A percentile compares a stretch with the other conserved stretches of the same genome.
phyloP scores from a whole-genome alignment of 1,140 invertebrate genomes.

The Gonatopus flavifemur region DNA sequence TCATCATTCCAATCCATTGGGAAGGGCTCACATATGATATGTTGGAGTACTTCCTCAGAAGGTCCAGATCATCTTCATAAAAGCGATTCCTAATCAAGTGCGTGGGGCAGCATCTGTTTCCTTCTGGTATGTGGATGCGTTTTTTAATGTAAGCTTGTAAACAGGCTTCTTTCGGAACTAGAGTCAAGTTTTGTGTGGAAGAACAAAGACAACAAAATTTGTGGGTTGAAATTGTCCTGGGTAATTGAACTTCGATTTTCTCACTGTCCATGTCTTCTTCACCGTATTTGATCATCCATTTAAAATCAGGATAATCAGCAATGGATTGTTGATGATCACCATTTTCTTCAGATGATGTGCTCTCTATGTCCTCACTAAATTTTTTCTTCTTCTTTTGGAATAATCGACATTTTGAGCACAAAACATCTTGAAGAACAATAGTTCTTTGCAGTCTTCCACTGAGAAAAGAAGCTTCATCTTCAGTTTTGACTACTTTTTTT shows the following conservation, averaged over 20 bases:
- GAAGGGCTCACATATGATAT: not conserved
- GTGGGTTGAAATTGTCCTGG: conserved; percentile 11
- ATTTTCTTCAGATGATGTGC: conserved; percentile 1
- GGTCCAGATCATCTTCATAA: conserved; percentile 21
- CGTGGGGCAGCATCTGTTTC: conserved; percentile 24
- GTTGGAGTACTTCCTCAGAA: conserved; percentile 17
- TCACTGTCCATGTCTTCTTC: conserved; percentile 7
- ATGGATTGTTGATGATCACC: conserved; percentile 7
- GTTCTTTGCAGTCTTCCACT: too few species aligned
- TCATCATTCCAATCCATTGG: conserved; percentile 10
- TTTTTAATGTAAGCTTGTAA: conserved; percentile 9
- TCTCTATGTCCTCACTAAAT: conserved; percentile 5
- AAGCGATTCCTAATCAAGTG: conserved; percentile 26
- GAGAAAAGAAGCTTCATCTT: too few species aligned
- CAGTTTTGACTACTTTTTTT: too few species aligned
- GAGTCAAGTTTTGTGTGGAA: conserved; percentile 3
- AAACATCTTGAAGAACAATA: conserved; percentile 12
- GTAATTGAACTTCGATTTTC: conserved; percentile 13
- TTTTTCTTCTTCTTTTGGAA: conserved; percentile 5
- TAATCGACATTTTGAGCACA: conserved; percentile 13
- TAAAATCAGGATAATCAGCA: conserved; percentile 10
- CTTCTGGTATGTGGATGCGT: conserved; percentile 18
- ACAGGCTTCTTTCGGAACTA: conserved; percentile 15
- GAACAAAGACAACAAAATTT: conserved; percentile 19
- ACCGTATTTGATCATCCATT: not conserved